Percentiles rank a stretch among this genome's conserved stretches.
These are phyloP conservation scores for Gephyroberyx darwinii DNA, from an alignment of 2,797 vertebrate species.

Conservation along the genomic window DNA sequence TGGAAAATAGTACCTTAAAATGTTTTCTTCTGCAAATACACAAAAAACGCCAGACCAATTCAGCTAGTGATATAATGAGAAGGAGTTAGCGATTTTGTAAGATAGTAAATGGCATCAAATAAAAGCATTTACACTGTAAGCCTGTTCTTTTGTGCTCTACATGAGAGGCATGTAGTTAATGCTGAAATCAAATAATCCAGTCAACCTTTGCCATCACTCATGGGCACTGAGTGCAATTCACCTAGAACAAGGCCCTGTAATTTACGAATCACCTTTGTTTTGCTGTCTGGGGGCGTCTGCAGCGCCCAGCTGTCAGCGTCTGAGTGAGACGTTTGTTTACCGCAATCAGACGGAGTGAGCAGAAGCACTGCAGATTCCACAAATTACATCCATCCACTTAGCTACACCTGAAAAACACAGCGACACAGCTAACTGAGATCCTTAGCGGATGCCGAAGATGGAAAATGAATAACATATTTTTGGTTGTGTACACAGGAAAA, in stretches of 20 bases:
- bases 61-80: conserved; percentile 22
- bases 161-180: conserved; percentile 21
- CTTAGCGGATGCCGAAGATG: conserved; percentile 21
- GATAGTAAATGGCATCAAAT: conserved; percentile 33
- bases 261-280: conserved; percentile 75
- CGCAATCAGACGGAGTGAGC: conserved; percentile 50
- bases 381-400: conserved; percentile 66
- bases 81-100: conserved; percentile 18
- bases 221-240: conserved; percentile 50
- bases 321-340: conserved; percentile 69
- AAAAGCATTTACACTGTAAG: conserved; percentile 54
- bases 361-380: conserved; percentile 44
- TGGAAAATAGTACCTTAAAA: neutral
- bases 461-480: conserved; percentile 41
- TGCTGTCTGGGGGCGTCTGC: conserved; percentile 54
- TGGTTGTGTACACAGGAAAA: conserved; percentile 19
- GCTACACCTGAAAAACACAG: conserved; percentile 17
- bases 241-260: conserved; percentile 50
- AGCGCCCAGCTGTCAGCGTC: conserved; percentile 62
- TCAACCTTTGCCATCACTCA: conserved; percentile 60
- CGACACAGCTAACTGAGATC: conserved; percentile 29
- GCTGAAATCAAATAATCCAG: conserved; percentile 62
- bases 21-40: neutral
- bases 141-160: conserved; percentile 34
- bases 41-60: conserved; percentile 8